Evolutionary conservation across 37 sponge, comb jelly and placozoan species (phyloP), one percentile per base, ranked within the genome.

Genomic region (Amphimedon queenslandica): DNA sequence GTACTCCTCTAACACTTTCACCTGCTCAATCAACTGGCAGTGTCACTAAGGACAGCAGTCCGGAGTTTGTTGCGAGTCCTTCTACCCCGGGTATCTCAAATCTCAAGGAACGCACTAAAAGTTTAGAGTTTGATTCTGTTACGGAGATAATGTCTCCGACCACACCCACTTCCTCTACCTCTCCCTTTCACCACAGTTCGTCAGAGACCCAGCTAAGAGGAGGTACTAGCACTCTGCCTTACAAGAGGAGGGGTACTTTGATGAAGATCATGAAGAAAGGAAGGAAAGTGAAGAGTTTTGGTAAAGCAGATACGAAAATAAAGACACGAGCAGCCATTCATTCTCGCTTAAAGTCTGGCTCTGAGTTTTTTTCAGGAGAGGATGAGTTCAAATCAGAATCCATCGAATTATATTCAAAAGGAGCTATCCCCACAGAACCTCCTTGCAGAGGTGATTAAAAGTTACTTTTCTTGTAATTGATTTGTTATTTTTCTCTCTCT

Each of bases 221-320:
- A n/a, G 53, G 53, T 18, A 47, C 13, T 47, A 47, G 53, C 53
- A 47, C 53, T 8, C 8, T 47, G 53, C 53, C 53, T 47, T 18
- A 8, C 13, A 47, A 47, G 13, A 8, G 53, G 13, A 47, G 53
- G 13, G 53, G 53, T 18, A 47, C 53, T 47, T 13, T 47, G 53
- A 47, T 47, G 8, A 47, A 47, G 13, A 18, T 47, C 8, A 13
- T 47, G 8, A 47, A 47, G 8, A 69, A 16, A 25, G 70, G 27
- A 8, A 69, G 38, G 27, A n/a, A n/a, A n/a, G 37, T 42, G 5
- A 69, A 40, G 43, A 69, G 70, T 69, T 40, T 69, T 2, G 27
- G 43, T 38, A 20, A 20, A 11, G 69, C 38, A 6, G 69, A 67
- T 47, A 47, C 53, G 8, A 47, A 13, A 47, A 47, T 47, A 13